A percentile compares a stretch with the other conserved stretches of the same genome.
These are phyloP conservation scores for Piaya cayana DNA, from an alignment of 2,113 vertebrate genomes.

Conservation along the genomic window DNA sequence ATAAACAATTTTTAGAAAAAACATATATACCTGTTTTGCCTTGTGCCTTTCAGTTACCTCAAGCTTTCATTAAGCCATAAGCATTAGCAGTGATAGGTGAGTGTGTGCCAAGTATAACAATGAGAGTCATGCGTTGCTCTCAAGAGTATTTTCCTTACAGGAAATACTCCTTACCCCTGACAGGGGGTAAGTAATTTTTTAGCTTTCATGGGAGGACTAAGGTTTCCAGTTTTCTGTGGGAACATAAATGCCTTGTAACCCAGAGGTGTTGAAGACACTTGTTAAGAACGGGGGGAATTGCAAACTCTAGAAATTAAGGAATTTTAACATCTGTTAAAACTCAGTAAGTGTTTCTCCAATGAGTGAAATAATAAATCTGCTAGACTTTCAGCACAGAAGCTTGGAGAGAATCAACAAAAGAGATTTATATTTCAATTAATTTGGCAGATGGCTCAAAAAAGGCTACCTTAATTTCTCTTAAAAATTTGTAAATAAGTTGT, in stretches of 20 bases:
- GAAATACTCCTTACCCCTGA: no score
- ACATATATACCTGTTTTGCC: neutral
- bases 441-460: constrained; percentile 27
- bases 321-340: constrained; percentile 62
- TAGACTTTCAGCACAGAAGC: neutral
- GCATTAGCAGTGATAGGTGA: neutral
- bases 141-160: neutral
- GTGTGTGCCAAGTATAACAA: neutral
- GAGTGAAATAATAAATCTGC: constrained; percentile 44
- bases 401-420: constrained; percentile 36
- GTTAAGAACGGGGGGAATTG: constrained; percentile 20
- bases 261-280: constrained; percentile 9
- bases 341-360: constrained; percentile 33
- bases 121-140: neutral
- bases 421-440: constrained; percentile 56
- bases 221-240: neutral
- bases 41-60: neutral
- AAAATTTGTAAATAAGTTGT: constrained; percentile 25
- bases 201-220: neutral
- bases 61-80: neutral
- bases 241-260: neutral
- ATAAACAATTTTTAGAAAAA: neutral
- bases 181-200: neutral
- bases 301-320: constrained; percentile 52
- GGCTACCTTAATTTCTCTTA: neutral